A percentile compares a stretch with the other conserved stretches of the same genome.
phyloP scores from a whole-genome alignment of 2,113 vertebrate species.

The Neofelis nebulosa region DNA sequence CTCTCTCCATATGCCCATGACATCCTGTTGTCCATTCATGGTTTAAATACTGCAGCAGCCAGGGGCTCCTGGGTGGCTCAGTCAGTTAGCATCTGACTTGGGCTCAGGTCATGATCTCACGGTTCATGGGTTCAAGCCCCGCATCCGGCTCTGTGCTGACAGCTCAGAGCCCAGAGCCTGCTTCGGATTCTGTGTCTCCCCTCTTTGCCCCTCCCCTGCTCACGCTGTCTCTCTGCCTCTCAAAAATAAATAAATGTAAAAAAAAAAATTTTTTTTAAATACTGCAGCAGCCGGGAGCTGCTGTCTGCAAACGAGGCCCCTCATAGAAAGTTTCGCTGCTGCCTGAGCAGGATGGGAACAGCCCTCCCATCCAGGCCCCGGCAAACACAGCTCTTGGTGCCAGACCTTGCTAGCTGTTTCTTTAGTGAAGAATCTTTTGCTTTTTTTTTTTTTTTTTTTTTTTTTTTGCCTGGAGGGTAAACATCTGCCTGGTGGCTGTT shows the following conservation, averaged over 20 bases:
- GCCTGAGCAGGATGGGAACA: neutral
- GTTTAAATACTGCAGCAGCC: neutral
- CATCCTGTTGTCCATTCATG: neutral
- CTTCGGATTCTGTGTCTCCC: no score
- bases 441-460: neutral
- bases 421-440: neutral
- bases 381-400: rapidly evolving
- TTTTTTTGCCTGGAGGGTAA: neutral
- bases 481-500: neutral
- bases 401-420: neutral
- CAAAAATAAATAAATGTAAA: no score
- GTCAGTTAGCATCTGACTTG: no score
- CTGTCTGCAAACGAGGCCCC: rapidly evolving
- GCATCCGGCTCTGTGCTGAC: no score
- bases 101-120: no score
- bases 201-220: no score
- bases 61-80: neutral
- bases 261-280: neutral
- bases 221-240: no score
- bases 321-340: neutral
- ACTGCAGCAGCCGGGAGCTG: neutral
- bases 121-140: no score
- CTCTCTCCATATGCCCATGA: neutral
- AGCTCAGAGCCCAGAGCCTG: no score
- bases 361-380: rapidly evolving